Conservation (phyloP, 2,797 vertebrate genomes). For the Lepilemur ruficaudatus region DNA sequence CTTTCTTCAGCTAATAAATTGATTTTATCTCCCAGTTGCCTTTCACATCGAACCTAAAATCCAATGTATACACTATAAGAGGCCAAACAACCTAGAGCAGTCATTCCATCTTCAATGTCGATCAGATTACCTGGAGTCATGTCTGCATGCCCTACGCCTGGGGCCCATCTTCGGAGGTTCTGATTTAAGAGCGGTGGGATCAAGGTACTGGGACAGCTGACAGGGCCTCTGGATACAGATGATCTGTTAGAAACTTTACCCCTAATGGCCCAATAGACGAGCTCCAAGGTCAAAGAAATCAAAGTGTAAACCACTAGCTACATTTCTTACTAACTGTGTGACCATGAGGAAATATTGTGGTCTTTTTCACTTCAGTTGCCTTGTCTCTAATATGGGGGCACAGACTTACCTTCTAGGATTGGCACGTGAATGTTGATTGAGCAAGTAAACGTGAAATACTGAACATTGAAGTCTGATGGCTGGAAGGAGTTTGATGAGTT, state of each 20-base stretch:
- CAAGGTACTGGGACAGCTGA: neutral
- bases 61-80: neutral
- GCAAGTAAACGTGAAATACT: neutral
- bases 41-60: neutral
- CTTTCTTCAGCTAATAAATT: neutral
- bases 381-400: neutral
- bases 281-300: neutral
- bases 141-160: neutral
- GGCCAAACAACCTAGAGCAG: neutral
- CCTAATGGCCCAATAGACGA: neutral
- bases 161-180: neutral
- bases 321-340: neutral
- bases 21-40: neutral
- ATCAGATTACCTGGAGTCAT: neutral
- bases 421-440: neutral
- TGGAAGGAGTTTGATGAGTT: neutral
- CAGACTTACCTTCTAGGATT: neutral
- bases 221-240: neutral
- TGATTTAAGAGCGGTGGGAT: neutral
- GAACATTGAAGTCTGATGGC: neutral
- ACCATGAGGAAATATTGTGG: neutral
- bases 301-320: neutral
- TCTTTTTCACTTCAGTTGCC: neutral
- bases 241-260: neutral
- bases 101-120: neutral